Percentiles rank a stretch among this genome's conserved stretches.
Evolutionary conservation across 37 sponge, comb jelly and placozoan species (phyloP).

Genomic region (Mnemiopsis leidyi): DNA sequence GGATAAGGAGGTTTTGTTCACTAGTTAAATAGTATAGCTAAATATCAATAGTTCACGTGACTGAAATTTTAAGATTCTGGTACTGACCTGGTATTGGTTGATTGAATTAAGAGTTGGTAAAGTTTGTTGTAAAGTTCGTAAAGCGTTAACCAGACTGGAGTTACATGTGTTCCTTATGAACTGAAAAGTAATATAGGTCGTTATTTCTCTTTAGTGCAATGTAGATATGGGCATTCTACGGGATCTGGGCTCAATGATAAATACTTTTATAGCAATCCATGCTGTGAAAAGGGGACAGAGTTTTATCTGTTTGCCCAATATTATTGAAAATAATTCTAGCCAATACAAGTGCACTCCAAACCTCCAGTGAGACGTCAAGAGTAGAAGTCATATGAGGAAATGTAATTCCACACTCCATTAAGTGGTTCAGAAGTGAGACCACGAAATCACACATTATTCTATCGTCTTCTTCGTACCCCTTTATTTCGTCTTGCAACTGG

Average conservation of each 20-base stretch:
- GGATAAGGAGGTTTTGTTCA: no score
- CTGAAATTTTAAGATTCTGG: no score
- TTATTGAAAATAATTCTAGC: no score
- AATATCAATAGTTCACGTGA: no score
- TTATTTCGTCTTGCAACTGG: not conserved
- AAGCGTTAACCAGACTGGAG: not conserved
- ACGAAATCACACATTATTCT: not conserved
- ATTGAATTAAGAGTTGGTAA: not conserved
- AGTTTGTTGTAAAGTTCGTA: not conserved
- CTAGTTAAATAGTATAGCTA: no score
- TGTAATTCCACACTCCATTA: not conserved
- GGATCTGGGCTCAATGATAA: no score
- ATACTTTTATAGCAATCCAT: no score
- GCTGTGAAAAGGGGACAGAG: no score
- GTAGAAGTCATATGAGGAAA: not conserved
- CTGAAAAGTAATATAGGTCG: not conserved
- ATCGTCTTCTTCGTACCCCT: not conserved
- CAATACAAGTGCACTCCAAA: no score
- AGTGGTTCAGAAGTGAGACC: not conserved
- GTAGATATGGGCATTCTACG: no score
- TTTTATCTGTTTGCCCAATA: no score
- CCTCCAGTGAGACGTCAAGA: not conserved
- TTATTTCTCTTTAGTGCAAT: no score
- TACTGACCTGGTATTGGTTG: not conserved
- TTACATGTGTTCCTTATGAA: not conserved